Conservation (phyloP, 2,797 vertebrate genomes). For the Gallinago solitaria region DNA sequence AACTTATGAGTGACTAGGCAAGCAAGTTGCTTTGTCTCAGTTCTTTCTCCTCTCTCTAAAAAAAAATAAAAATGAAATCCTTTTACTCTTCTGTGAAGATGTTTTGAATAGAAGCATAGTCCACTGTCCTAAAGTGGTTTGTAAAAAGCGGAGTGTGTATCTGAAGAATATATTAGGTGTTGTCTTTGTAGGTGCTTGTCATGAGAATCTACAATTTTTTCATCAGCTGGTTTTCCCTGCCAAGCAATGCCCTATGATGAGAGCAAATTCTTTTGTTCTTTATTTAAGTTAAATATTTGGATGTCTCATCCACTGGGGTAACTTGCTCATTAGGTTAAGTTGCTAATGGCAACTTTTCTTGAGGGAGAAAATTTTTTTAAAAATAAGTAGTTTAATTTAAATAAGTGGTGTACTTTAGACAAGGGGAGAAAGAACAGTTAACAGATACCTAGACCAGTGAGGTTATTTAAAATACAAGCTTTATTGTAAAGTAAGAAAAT, state of each 20-base stretch:
- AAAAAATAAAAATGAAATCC: neutral
- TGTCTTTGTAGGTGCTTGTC: neutral
- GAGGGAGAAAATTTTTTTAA: neutral
- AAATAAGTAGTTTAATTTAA: neutral
- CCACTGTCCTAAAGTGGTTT: neutral
- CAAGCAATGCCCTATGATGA: neutral
- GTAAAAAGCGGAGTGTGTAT: neutral
- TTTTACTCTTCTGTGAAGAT: neutral
- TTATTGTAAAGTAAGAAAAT: neutral
- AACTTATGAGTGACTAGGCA: neutral
- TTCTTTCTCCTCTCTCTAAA: neutral
- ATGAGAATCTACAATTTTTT: neutral
- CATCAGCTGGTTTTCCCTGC: neutral
- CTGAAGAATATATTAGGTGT: neutral
- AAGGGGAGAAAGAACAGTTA: neutral
- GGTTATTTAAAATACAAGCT: neutral
- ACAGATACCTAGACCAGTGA: neutral
- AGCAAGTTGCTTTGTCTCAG: neutral
- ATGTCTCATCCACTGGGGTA: neutral
- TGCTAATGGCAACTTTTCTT: neutral
- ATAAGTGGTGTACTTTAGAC: neutral
- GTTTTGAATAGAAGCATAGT: neutral
- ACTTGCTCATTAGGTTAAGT: neutral
- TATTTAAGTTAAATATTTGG: neutral
- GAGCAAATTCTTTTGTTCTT: neutral